Evolutionary conservation across 1,140 invertebrate species (phyloP).

Genomic region (Probaryconus sp.): DNA sequence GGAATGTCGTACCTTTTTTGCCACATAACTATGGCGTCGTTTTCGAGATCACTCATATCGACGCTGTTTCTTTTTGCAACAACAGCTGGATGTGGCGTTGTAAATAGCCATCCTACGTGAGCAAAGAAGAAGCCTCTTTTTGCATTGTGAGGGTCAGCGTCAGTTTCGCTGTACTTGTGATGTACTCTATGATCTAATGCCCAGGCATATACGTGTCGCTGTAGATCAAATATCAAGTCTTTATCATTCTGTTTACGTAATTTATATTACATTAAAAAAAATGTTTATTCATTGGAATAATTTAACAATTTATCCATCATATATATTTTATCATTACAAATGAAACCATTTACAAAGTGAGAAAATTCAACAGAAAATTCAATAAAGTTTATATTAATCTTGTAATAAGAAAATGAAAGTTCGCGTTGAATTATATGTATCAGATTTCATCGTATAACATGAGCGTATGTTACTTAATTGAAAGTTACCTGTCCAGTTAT

Average conservation of each 20-base stretch:
- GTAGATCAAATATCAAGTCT: constrained; percentile 58
- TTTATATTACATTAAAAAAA: too few relatives aligned
- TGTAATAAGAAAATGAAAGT: too few relatives aligned
- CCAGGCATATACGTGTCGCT: constrained; percentile 87
- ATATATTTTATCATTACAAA: too few relatives aligned
- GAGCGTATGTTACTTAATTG: too few relatives aligned
- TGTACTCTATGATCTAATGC: constrained; percentile 89
- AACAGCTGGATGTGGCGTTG: constrained; percentile 88
- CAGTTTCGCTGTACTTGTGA: constrained; percentile 90
- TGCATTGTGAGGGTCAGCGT: constrained; percentile 90
- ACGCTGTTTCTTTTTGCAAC: constrained; percentile 86
- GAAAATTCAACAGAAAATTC: too few relatives aligned
- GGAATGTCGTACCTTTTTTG: constrained; percentile 88
- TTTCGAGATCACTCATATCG: constrained; percentile 89
- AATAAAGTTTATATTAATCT: too few relatives aligned
- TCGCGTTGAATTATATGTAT: too few relatives aligned
- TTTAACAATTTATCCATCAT: too few relatives aligned
- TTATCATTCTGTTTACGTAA: constrained; percentile 10
- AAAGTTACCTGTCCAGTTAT: constrained; percentile 87
- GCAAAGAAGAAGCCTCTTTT: constrained; percentile 89
- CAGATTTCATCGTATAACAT: constrained; percentile 5
- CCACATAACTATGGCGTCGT: constrained; percentile 91
- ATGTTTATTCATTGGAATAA: too few relatives aligned
- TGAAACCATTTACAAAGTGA: too few relatives aligned
- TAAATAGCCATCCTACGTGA: constrained; percentile 88